Percentiles rank a stretch among this genome's conserved stretches.
Conservation (phyloP, 1,140 invertebrate genomes). For the Tetramorium parvispinum region DNA sequence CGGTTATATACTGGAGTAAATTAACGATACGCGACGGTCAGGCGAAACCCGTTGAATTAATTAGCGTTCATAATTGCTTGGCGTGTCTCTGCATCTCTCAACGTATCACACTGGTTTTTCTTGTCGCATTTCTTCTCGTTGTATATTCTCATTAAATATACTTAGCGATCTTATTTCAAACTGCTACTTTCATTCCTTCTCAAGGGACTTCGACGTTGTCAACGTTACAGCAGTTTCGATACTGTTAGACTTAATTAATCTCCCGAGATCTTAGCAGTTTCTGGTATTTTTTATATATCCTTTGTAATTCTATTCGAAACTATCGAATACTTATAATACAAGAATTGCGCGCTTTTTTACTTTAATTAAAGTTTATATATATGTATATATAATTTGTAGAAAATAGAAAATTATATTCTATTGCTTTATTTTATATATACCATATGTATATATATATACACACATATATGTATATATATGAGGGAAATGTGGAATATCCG, state of each 20-base stretch:
- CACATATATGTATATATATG: not conserved
- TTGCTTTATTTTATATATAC: not conserved
- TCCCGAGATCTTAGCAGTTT: conserved; percentile 2
- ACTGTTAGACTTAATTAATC: conserved; percentile 21
- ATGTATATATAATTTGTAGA: not conserved
- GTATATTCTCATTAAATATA: conserved; percentile 52
- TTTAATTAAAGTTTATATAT: not conserved
- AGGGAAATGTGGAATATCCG: not conserved
- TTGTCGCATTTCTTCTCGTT: conserved; percentile 30
- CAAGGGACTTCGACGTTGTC: not conserved
- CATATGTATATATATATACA: too few relatives aligned
- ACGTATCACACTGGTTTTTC: conserved; percentile 31
- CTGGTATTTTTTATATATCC: not conserved
- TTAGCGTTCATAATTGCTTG: conserved; percentile 70
- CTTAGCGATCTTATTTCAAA: conserved; percentile 50
- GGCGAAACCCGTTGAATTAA: conserved; percentile 78
- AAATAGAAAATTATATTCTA: not conserved
- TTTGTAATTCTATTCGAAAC: not conserved
- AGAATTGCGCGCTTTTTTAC: not conserved
- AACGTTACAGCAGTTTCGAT: not conserved
- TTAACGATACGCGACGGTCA: conserved; percentile 70
- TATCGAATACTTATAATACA: not conserved
- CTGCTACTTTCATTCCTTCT: conserved; percentile 2
- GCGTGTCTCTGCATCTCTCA: not conserved
- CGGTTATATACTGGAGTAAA: not conserved